Evolutionary conservation across 2,797 vertebrate genomes (phyloP).

Genomic region (Sternarchorhynchus goeldii): DNA sequence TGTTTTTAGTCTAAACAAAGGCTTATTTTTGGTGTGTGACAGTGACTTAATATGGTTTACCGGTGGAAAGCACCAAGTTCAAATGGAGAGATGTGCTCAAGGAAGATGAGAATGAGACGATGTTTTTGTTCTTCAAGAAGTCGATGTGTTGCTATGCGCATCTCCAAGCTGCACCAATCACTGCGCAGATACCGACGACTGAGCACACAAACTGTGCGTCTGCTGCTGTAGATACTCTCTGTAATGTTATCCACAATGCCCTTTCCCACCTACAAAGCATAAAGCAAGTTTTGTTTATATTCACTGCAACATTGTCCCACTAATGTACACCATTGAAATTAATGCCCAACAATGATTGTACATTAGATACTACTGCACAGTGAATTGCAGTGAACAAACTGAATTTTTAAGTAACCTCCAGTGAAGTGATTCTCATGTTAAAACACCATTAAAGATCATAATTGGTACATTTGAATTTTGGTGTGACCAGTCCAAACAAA

Average conservation of each 20-base stretch:
- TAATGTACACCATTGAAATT: too few species aligned
- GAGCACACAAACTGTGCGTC: constrained; percentile 49
- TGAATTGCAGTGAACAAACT: background rate
- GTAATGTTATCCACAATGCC: constrained; percentile 57
- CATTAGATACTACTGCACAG: background rate
- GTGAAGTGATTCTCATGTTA: too few species aligned
- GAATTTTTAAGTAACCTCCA: too few species aligned
- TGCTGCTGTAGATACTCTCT: constrained; percentile 55
- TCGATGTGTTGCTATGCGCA: constrained; percentile 53
- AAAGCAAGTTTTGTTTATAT: background rate
- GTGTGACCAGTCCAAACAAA: too few species aligned
- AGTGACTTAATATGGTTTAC: constrained; percentile 24
- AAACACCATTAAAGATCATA: too few species aligned
- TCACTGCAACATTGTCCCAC: too few species aligned
- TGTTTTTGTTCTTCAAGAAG: constrained; percentile 54
- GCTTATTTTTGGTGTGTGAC: too few species aligned
- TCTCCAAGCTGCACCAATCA: constrained; percentile 55
- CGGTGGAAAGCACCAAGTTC: constrained; percentile 55
- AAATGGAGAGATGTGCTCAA: constrained; percentile 58
- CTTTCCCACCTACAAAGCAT: constrained; percentile 50
- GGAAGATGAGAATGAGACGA: constrained; percentile 57
- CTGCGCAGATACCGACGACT: constrained; percentile 54
- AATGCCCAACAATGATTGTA: too few species aligned
- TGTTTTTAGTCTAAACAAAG: too few species aligned
- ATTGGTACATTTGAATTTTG: too few species aligned